Conservation (phyloP, 2,888 invertebrate species). For the Netelia fuscicornis region DNA sequence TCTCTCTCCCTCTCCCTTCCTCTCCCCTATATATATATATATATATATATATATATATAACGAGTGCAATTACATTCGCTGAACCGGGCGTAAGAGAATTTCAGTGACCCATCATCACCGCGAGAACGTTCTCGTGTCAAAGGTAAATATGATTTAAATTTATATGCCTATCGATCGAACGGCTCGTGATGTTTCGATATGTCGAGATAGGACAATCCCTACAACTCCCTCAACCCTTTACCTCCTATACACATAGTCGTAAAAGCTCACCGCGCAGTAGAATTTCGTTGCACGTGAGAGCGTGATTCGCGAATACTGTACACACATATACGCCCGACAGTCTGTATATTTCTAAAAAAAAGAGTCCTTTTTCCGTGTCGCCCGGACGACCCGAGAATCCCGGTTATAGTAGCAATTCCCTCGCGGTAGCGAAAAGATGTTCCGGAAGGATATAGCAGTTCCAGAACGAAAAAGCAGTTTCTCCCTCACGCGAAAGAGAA, state of each 20-base stretch:
- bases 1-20: no score
- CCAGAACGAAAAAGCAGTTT: slow-evolving; percentile 63
- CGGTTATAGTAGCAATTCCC: slow-evolving; percentile 61
- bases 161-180: slow-evolving; percentile 21
- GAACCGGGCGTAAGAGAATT: slow-evolving; percentile 73
- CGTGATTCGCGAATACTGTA: slow-evolving; percentile 37
- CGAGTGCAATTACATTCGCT: slow-evolving; percentile 49
- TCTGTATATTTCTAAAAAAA: slow-evolving; percentile 39
- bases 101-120: slow-evolving; percentile 55
- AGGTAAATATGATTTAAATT: slow-evolving; percentile 78
- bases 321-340: not conserved
- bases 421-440: slow-evolving; percentile 59
- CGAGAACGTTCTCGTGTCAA: slow-evolving; percentile 67
- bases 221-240: no score
- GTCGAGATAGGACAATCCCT: no score
- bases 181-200: not conserved
- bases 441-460: slow-evolving; percentile 62
- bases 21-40: slow-evolving; percentile 47
- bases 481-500: slow-evolving; percentile 44
- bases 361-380: slow-evolving; percentile 45
- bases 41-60: slow-evolving; percentile 26
- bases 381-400: slow-evolving; percentile 40
- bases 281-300: slow-evolving; percentile 32
- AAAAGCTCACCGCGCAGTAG: slow-evolving; percentile 3
- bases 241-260: not conserved